Evolutionary conservation across 2,888 invertebrate species (phyloP).

Genomic region (Tetragonisca angustula): DNA sequence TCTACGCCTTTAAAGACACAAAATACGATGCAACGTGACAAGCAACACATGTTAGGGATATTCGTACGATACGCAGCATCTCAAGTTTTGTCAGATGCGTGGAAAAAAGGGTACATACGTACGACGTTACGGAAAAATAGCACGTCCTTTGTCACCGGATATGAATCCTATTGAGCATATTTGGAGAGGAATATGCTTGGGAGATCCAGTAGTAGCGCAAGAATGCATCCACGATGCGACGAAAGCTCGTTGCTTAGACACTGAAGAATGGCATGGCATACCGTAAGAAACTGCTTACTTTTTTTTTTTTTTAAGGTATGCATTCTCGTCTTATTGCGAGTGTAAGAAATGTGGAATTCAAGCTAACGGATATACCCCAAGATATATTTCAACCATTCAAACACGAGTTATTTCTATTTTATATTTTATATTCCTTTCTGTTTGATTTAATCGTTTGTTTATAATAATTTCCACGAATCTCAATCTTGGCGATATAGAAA

Average conservation of each 20-base stretch:
- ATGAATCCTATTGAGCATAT: slow-evolving; percentile 74
- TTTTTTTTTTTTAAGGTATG: slow-evolving; percentile 62
- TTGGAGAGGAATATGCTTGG: slow-evolving; percentile 68
- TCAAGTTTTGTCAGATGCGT: slow-evolving; percentile 25
- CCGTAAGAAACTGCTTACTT: slow-evolving; percentile 54
- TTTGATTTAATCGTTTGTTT: not conserved
- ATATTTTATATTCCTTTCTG: slow-evolving; percentile 1
- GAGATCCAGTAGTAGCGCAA: slow-evolving; percentile 61
- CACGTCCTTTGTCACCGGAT: slow-evolving; percentile 72
- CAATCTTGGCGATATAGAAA: not conserved
- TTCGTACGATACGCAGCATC: slow-evolving; percentile 10
- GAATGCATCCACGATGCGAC: slow-evolving; percentile 70
- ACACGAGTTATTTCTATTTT: slow-evolving; percentile 35
- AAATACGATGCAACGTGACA: slow-evolving; percentile 16
- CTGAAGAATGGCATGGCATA: slow-evolving; percentile 72
- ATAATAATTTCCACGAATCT: not conserved
- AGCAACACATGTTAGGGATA: slow-evolving; percentile 35
- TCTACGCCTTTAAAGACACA: not conserved
- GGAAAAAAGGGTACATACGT: slow-evolving; percentile 46
- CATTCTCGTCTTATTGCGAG: slow-evolving; percentile 58
- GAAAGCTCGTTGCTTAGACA: slow-evolving; percentile 69
- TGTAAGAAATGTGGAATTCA: slow-evolving; percentile 53
- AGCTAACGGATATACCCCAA: slow-evolving; percentile 54
- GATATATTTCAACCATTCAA: slow-evolving; percentile 20
- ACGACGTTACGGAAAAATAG: slow-evolving; percentile 69